Evolutionary conservation across 2,113 vertebrate species (phyloP), one percentile per base, ranked within the genome.

Genomic region (Felis catus): DNA sequence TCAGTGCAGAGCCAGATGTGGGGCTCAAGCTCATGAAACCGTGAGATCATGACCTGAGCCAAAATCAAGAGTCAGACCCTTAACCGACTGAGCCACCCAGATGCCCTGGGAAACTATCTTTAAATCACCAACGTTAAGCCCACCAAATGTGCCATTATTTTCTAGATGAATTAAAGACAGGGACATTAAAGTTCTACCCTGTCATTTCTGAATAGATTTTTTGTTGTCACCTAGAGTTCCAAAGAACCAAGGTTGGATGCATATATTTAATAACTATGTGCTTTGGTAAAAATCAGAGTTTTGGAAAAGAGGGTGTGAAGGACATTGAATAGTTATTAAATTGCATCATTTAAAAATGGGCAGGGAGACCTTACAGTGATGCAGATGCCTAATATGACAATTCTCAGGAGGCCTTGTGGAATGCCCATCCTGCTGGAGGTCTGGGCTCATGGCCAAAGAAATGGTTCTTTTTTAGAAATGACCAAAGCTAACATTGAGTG

Each of bases 271-370:
- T 65, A 91, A 88, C 58, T 74, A 71, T 0, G 0, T 79, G 45
- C 83, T 97, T 94, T 86, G 18, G 23, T 89, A 66, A 92, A 91
- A 94, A 79, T 70, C 12, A 12, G 48, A 92, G 12, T 94, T 97
- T 95, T 68, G 45, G 53, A 95, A 92, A 80, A 55, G 48, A 15
- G 10, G 51, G 12, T 83, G n/a, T 51, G 15, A 78, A 71, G 76
- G 70, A 76, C 14, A 23, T 7, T 55, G 6, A 36, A 21, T 82
- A 45, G 48, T 41, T 9, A 45, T 81, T 84, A 58, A n/a, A 83
- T n/a, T 12, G 13, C 5, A 10, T 76, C 63, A 27, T 85, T 95
- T 96, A 79, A 81, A 70, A 74, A 51, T 9, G 39, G 33, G 19
- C 31, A 68, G 25, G 70, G 66, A 48, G 68, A 18, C n/a, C 51